A percentile compares a stretch with the other conserved stretches of the same genome.
These are phyloP conservation scores for Gymnorhina tibicen DNA, from an alignment of 2,113 vertebrate species.

Conservation along the genomic window DNA sequence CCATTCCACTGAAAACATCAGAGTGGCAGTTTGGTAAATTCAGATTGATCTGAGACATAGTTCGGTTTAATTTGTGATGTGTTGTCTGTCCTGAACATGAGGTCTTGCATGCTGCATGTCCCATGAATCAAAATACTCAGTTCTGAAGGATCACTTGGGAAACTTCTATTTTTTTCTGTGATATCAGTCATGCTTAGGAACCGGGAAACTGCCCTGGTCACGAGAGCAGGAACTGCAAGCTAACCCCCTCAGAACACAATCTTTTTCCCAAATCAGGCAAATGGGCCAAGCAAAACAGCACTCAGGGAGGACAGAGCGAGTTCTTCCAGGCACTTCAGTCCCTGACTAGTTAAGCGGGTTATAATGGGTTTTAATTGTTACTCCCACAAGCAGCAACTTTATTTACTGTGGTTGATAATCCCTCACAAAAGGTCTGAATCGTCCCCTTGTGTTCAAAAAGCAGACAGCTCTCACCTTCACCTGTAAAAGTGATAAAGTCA, in stretches of 20 bases:
- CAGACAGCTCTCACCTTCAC: neutral
- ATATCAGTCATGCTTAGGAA: neutral
- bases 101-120: neutral
- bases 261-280: neutral
- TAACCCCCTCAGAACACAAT: neutral
- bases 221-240: neutral
- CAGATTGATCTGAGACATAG: neutral
- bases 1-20: neutral
- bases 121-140: neutral
- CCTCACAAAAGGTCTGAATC: conserved; percentile 1
- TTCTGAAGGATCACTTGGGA: neutral
- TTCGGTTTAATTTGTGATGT: neutral
- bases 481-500: neutral
- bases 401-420: conserved; percentile 16
- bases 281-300: neutral
- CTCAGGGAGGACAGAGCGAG: conserved; percentile 16
- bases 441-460: neutral
- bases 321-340: conserved; percentile 24
- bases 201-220: neutral
- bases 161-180: neutral
- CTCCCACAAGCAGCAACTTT: conserved; percentile 29
- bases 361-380: conserved; percentile 44
- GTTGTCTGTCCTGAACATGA: neutral
- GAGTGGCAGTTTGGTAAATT: neutral
- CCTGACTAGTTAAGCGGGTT: conserved; percentile 43